Base-by-base conservation (phyloP, 2,113 vertebrate species). In the Takifugu flavidus region DNA sequence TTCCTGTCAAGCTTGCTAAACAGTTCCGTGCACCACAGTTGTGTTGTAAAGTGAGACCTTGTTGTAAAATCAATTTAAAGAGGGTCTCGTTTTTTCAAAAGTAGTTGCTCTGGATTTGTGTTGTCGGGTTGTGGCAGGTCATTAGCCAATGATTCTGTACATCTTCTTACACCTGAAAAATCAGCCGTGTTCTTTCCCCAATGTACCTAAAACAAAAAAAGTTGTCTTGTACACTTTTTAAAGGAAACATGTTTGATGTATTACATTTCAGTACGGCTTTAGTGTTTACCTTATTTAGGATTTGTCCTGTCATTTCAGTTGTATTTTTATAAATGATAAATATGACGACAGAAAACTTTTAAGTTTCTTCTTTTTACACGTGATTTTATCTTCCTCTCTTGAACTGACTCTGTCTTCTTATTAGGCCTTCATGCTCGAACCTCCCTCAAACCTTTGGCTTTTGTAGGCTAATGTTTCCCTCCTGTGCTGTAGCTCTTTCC, bases 1-100 rank as follows among this genome's bases (percentile, higher is more conserved):
- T 89, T 88, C 76, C 82, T 75, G 83, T 81, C 70, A 57, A 47
- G 47, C 53, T 61, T 26, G 59, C 72, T 49, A 43, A 67, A 54
- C 77, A 47, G 56, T 62, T 73, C 63, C 52, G 28, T 61, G 3
- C 61, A 26, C 54, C 11, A 12, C 28, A 28, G 49, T n/a, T 25
- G 46, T 59, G 70, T 73, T 61, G 66, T 72, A 59, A 84, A 76
- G 34, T 44, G 55, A 77, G 61, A 49, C 62, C 28, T 51, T 49
- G 67, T 27, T 59, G 67, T 62, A 53, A 72, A 75, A 70, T 56
- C 10, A 52, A 64, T 56, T 73, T 51, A 66, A 55, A 59, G 53
- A 45, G 42, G 20, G 10, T 2, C 2, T 25, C 46, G 6, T n/a
- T 49, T n/a, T 3, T 28, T 15, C 27, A 20, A 20, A 20, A 20